Evolutionary conservation across 2,797 vertebrate species (phyloP).

Genomic region (Cottoperca gobio): DNA sequence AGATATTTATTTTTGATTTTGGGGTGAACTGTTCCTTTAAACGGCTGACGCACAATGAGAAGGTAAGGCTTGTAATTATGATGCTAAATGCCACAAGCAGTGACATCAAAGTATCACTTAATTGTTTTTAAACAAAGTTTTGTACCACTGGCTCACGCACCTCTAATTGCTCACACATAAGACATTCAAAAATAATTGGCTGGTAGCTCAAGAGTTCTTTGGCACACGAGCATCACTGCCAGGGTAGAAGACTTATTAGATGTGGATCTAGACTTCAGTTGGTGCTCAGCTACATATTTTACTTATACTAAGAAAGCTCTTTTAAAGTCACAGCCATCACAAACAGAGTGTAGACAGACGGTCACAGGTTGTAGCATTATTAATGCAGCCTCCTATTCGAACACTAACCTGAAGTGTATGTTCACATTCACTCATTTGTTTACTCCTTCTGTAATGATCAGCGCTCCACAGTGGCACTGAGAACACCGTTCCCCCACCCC

Average conservation of each 20-base stretch:
- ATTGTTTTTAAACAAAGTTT: not conserved
- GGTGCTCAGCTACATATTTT: conserved; percentile 31
- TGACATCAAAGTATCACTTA: not conserved
- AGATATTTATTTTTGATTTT: too few species aligned
- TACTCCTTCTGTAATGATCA: conserved; percentile 55
- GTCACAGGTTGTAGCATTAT: conserved; percentile 19
- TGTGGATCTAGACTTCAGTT: conserved; percentile 34
- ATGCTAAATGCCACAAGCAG: not conserved
- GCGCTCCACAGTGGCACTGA: conserved; percentile 39
- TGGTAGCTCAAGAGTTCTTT: not conserved
- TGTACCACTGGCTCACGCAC: not conserved
- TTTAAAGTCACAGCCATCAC: conserved; percentile 27
- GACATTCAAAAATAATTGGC: conserved; percentile 2
- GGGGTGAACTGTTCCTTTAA: not conserved
- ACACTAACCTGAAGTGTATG: conserved; percentile 13
- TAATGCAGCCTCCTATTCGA: not conserved
- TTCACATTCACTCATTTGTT: conserved; percentile 53
- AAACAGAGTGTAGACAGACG: not conserved
- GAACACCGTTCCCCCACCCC: conserved; percentile 52
- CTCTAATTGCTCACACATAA: not conserved
- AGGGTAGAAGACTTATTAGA: conserved; percentile 11
- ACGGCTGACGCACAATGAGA: conserved; percentile 1
- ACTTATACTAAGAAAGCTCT: conserved; percentile 12
- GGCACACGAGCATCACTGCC: conserved; percentile 7
- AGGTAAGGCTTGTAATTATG: not conserved